A percentile compares a stretch with the other conserved stretches of the same genome.
Evolutionary conservation across 2,888 invertebrate genomes (phyloP).

Genomic region (Strigamia transsilvanica): DNA sequence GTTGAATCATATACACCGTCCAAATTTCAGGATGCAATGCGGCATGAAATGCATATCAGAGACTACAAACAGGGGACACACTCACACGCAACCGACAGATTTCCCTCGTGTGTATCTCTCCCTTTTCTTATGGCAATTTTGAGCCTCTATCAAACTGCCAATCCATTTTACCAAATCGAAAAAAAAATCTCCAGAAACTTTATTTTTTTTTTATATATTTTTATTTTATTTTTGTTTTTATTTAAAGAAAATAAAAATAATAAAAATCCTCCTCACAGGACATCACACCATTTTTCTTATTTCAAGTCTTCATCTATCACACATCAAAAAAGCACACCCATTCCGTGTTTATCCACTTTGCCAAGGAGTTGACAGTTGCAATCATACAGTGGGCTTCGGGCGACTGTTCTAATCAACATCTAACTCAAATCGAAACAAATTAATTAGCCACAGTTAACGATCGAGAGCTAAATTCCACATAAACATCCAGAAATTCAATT

Average conservation of each 20-base stretch:
- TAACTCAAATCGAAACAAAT: too few species aligned
- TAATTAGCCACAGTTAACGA: too few species aligned
- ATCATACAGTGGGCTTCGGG: not conserved
- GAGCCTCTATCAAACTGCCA: conserved; percentile 39
- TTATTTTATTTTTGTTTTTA: not conserved
- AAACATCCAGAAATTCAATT: too few species aligned
- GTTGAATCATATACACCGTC: conserved; percentile 32
- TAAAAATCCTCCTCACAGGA: not conserved
- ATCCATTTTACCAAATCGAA: conserved; percentile 28
- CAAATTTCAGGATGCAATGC: conserved; percentile 51
- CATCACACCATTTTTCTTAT: not conserved
- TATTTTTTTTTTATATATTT: not conserved
- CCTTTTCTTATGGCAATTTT: conserved; percentile 6
- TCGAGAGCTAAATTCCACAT: too few species aligned
- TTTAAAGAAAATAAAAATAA: too few species aligned
- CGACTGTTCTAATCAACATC: too few species aligned
- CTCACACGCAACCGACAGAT: conserved; percentile 42
- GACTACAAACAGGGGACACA: conserved; percentile 48
- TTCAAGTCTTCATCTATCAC: not conserved
- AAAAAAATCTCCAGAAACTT: not conserved
- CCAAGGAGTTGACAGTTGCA: not conserved
- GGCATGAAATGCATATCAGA: conserved; percentile 53
- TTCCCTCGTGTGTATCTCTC: conserved; percentile 32
- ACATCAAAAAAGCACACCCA: not conserved
- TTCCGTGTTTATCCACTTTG: not conserved